A percentile compares a stretch with the other conserved stretches of the same genome.
Evolutionary conservation across 2,113 vertebrate genomes (phyloP).

Genomic region (Pachypanchax playfairii): DNA sequence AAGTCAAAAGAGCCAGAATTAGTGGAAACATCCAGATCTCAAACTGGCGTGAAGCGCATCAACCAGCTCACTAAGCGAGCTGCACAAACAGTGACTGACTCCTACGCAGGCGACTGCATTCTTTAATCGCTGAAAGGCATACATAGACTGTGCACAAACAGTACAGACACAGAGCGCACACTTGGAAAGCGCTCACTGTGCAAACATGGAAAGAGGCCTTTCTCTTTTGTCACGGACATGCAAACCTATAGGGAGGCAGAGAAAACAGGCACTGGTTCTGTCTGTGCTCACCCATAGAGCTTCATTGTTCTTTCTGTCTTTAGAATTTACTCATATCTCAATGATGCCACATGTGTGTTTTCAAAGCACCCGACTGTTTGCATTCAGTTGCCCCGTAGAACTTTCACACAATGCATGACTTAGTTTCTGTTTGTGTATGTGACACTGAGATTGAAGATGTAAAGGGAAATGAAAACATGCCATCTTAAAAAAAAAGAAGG

Average conservation of each 20-base stretch:
- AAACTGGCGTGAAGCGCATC: slow-evolving; percentile 45
- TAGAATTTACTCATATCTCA: slow-evolving; percentile 32
- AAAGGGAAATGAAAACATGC: slow-evolving; percentile 45
- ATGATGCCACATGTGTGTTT: slow-evolving; percentile 24
- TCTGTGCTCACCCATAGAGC: slow-evolving; percentile 35
- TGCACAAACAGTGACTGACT: slow-evolving; percentile 40
- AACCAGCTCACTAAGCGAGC: slow-evolving; percentile 14
- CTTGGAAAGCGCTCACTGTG: slow-evolving; percentile 42
- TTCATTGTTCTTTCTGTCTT: slow-evolving; percentile 41
- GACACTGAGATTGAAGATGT: slow-evolving; percentile 16
- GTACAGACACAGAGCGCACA: slow-evolving; percentile 32
- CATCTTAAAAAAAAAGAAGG: slow-evolving; percentile 30
- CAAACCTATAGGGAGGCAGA: slow-evolving; percentile 57
- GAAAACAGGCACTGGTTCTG: slow-evolving; percentile 45
- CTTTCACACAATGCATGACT: slow-evolving; percentile 28
- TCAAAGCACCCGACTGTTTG: slow-evolving; percentile 30
- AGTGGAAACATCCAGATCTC: slow-evolving; percentile 56
- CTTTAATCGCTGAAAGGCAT: slow-evolving; percentile 58
- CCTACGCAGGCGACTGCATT: slow-evolving; percentile 32
- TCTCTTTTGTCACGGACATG: slow-evolving; percentile 63
- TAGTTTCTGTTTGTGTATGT: slow-evolving; percentile 19
- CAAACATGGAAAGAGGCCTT: slow-evolving; percentile 59
- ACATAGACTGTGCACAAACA: slow-evolving; percentile 53
- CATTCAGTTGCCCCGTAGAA: slow-evolving; percentile 18
- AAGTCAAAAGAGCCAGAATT: slow-evolving; percentile 26